Conservation (phyloP, 2,888 invertebrate species). For the Brachypalpus laphriformis region DNA sequence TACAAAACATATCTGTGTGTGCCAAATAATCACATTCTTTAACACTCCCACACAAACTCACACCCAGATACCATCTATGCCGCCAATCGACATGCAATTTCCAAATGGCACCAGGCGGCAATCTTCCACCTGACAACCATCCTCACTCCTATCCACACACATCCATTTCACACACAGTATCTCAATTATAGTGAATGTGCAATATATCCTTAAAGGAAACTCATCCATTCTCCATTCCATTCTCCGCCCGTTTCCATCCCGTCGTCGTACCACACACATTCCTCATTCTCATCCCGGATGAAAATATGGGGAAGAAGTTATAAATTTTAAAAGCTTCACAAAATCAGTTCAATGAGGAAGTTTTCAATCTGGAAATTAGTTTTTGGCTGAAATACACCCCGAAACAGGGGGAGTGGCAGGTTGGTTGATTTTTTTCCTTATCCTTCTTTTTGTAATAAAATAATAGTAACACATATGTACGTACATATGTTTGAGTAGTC, state of each 20-base stretch:
- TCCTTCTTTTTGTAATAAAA: constrained; percentile 56
- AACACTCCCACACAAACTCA: constrained; percentile 2
- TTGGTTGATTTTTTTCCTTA: not conserved
- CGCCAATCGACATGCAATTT: constrained; percentile 73
- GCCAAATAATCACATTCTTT: constrained; percentile 64
- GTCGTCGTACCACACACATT: constrained; percentile 46
- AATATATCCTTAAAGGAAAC: constrained; percentile 72
- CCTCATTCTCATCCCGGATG: constrained; percentile 65
- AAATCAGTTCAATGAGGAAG: constrained; percentile 75
- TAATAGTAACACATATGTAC: constrained; percentile 57
- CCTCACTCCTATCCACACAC: constrained; percentile 10
- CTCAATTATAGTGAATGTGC: constrained; percentile 72
- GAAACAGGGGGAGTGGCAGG: not conserved
- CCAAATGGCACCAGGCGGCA: constrained; percentile 71
- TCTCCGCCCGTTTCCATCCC: not conserved
- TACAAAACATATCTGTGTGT: constrained; percentile 44
- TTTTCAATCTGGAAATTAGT: constrained; percentile 76
- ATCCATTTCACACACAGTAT: constrained; percentile 63
- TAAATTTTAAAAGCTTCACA: constrained; percentile 76
- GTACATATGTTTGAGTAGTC: constrained; percentile 38
- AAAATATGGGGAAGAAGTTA: constrained; percentile 73
- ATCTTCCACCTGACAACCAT: constrained; percentile 52
- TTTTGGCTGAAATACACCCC: constrained; percentile 68
- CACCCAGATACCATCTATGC: constrained; percentile 13
- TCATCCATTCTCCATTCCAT: constrained; percentile 54